Evolutionary conservation across 2,797 vertebrate genomes (phyloP), one percentile per base, ranked within the genome.

Genomic region (Thaleichthys pacificus): DNA sequence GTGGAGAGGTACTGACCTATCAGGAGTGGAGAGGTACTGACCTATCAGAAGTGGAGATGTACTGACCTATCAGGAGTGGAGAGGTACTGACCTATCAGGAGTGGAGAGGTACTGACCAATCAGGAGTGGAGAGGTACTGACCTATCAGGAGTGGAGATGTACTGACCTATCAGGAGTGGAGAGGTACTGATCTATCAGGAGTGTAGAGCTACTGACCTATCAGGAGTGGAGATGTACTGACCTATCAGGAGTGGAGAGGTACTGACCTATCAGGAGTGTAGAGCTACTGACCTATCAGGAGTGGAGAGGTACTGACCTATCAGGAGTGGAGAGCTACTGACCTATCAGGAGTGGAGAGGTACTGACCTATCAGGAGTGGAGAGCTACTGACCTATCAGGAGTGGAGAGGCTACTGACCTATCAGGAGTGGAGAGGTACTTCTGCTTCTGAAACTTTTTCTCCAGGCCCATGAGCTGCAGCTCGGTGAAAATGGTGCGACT

Each of bases 371-470:
- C 19, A 65, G 62, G 4, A 38, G n/a, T 2, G 24, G 12, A 14
- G 17, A 49, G 15, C 2, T 24, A 51, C 42, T 28, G 28, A 51
- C 24, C 22, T 3, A n/a, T 67, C 66, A 67, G 47, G 24, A 26
- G 35, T 24, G 22, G 21, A 51, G 21, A 47, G 11, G 15, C n/a
- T n/a, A n/a, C n/a, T n/a, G n/a, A n/a, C n/a, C n/a, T 96, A 85
- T 99, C 97, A 0, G 97, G 97, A 0, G 97, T 99, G 51, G 97
- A 99, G 51, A 99, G 90, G 84, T 99, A 99, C 87, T 99, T 99
- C 91, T 99, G 97, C 87, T 97, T 99, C 93, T 98, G 97, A 87
- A 99, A 99, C 82, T 99, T 99, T 90, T 98, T 99, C 93, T 99
- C 97, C 82, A 99, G 90, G 69, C 97, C 97, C 96, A 99, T 95